Evolutionary conservation across 2,797 vertebrate species (phyloP), one percentile per base, ranked within the genome.

Genomic region (Linurgus olivaceus): DNA sequence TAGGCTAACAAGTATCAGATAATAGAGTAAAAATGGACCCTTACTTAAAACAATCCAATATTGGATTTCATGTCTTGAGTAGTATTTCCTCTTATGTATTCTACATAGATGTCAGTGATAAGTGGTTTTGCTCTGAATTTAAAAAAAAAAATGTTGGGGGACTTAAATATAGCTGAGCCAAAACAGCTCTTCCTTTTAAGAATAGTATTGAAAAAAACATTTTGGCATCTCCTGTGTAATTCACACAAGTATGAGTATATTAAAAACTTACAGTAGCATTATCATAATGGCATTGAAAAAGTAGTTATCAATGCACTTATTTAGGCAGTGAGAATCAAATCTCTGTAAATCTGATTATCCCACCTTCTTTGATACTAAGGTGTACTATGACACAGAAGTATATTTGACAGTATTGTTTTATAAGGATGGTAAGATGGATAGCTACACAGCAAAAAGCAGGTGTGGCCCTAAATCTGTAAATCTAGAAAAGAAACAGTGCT

Each of bases 341-440:
- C 73, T 84, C 78, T 84, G 62, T 87, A 92, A 81, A 89, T 89
- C 84, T 87, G 68, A 89, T 91, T 58, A 37, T 91, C 66, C 74
- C 11, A 25, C 51, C 63, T 86, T 73, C 89, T 93, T 89, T 86
- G 73, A 82, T 81, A n/a, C 7, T 21, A 18, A 81, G 66, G 51
- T 82, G 47, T 77, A 71, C 58, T 75, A 10, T 86, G 89, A 87
- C 48, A 35, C 45, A 65, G 83, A 94, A 82, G 55, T 73, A 17
- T 54, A 57, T 92, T 70, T 74, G 74, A 58, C 72, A 65, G 55
- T 51, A 65, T 65, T 85, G 48, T 81, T 87, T 96, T 92, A 52
- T 48, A 45, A 50, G 40, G 29, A 21, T 55, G 54, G 12, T 58
- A 55, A 92, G 83, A 93, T 31, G 51, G 73, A 71, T 71, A 45